Conservation (phyloP, 2,797 vertebrate species). For the Loriculus beryllinus region DNA sequence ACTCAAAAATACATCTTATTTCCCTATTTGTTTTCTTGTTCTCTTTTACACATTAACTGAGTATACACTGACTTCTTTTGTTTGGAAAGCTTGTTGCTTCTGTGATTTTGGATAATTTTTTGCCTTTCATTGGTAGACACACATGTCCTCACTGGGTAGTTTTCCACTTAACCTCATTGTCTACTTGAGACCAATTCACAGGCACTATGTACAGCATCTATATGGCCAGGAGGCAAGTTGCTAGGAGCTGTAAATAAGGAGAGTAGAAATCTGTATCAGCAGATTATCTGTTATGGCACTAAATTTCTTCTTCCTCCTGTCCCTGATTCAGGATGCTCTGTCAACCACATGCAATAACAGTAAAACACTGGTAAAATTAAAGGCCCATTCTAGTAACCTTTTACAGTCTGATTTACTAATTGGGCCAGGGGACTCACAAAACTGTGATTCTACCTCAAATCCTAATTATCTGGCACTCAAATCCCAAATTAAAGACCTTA, state of each 20-base stretch:
- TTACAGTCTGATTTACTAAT: slow-evolving; percentile 43
- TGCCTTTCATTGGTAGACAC: background rate
- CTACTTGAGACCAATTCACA: background rate
- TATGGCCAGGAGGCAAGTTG: background rate
- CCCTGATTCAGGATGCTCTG: background rate
- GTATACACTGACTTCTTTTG: background rate
- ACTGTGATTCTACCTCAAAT: background rate
- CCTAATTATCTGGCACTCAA: slow-evolving; percentile 40
- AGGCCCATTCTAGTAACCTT: background rate
- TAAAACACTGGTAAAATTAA: background rate
- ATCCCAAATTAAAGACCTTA: slow-evolving; percentile 32
- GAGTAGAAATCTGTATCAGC: background rate
- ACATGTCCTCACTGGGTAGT: background rate
- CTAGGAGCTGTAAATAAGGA: background rate
- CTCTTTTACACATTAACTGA: background rate
- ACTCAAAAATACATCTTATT: background rate
- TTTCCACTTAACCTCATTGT: background rate
- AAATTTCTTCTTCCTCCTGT: background rate
- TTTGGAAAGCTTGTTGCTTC: background rate
- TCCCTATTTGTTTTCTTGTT: background rate
- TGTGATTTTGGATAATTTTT: background rate
- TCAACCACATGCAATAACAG: background rate
- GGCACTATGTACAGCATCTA: fast-evolving
- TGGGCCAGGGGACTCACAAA: slow-evolving; percentile 30
- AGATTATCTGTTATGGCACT: background rate